Percentiles rank a stretch among this genome's conserved stretches.
phyloP scores from a whole-genome alignment of 2,113 vertebrate species.

The Gnathonemus echidnorhynchus region DNA sequence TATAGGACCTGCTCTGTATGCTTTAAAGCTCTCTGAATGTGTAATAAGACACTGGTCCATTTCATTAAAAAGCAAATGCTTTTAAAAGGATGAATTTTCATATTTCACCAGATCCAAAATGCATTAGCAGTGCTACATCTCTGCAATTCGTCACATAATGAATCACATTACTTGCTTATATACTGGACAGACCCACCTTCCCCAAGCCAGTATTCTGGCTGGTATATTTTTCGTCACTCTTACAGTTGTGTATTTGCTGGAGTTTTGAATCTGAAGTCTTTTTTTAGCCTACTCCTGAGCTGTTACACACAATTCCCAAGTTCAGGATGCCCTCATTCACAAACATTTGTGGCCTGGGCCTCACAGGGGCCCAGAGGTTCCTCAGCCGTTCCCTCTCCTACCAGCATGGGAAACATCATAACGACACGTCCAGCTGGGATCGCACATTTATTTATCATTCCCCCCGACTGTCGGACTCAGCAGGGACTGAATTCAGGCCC shows the following conservation, averaged over 20 bases:
- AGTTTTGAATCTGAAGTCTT: background rate
- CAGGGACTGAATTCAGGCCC: background rate
- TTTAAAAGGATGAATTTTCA: background rate
- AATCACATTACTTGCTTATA: background rate
- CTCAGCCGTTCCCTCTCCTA: too few relatives aligned
- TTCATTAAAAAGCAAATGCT: background rate
- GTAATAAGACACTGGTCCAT: background rate
- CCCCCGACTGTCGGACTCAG: background rate
- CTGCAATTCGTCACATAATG: background rate
- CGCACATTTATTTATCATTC: background rate
- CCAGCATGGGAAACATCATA: background rate
- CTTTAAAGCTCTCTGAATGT: background rate
- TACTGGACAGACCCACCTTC: background rate
- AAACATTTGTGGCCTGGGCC: background rate
- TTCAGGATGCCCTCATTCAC: background rate
- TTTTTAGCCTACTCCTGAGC: background rate
- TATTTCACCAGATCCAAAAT: background rate
- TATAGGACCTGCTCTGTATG: background rate
- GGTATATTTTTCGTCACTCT: background rate
- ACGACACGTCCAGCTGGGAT: background rate
- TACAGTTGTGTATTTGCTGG: background rate
- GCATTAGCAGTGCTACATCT: background rate
- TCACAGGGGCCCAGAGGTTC: background rate
- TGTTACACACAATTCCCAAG: background rate
- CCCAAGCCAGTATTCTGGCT: background rate